phyloP scores from a whole-genome alignment of 2,888 invertebrate species.

The Dioctria linearis region DNA sequence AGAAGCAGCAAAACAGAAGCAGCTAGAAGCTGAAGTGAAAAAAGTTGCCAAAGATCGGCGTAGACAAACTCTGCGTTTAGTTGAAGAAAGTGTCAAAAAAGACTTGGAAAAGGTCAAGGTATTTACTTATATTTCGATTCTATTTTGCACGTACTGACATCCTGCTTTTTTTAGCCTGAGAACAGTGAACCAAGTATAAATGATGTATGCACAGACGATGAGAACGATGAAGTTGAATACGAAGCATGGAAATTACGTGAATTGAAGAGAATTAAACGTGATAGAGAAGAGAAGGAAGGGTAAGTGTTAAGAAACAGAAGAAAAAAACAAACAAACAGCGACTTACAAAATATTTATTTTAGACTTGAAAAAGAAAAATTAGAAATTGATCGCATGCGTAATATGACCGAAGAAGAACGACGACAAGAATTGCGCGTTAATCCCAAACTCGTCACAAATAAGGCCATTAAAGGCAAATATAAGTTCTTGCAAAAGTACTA shows the following conservation, averaged over 20 bases:
- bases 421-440: conserved; percentile 89
- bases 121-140: not conserved
- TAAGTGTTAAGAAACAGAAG: conserved; percentile 72
- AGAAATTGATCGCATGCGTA: conserved; percentile 91
- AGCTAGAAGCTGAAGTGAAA: conserved; percentile 86
- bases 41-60: conserved; percentile 91
- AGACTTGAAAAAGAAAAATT: conserved; percentile 89
- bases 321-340: not conserved
- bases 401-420: conserved; percentile 97
- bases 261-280: conserved; percentile 95
- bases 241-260: conserved; percentile 99
- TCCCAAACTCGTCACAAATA: conserved; percentile 94
- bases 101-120: conserved; percentile 79
- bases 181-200: conserved; percentile 84
- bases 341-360: conserved; percentile 63
- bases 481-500: conserved; percentile 99
- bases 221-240: conserved; percentile 96
- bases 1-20: conserved; percentile 87
- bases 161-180: conserved; percentile 70
- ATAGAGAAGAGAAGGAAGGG: conserved; percentile 95
- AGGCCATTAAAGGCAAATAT: conserved; percentile 97
- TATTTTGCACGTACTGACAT: not conserved
- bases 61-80: conserved; percentile 88
- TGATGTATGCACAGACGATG: conserved; percentile 94
- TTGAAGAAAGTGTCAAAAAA: conserved; percentile 90